Evolutionary conservation across 2,797 vertebrate genomes (phyloP).

Genomic region (Pogonophryne albipinna): DNA sequence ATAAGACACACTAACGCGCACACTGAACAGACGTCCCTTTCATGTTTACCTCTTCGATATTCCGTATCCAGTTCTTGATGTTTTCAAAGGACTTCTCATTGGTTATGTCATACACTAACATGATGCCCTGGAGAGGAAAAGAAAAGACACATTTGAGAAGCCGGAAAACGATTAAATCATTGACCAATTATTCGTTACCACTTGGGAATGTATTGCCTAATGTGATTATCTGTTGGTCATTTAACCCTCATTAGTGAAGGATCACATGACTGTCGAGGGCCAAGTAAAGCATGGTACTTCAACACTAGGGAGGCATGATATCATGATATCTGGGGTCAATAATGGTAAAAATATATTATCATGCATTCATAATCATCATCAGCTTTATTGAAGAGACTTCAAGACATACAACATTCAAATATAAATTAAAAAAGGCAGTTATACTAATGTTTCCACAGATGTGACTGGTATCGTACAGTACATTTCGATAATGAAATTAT

Average conservation of each 20-base stretch:
- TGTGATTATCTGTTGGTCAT: not conserved
- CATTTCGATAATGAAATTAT: too few species aligned
- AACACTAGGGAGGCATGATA: not conserved
- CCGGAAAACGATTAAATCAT: not conserved
- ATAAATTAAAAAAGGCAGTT: too few species aligned
- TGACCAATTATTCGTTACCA: not conserved
- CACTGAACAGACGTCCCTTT: not conserved
- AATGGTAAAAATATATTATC: too few species aligned
- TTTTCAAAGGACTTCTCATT: constrained; percentile 99
- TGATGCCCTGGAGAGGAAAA: constrained; percentile 87
- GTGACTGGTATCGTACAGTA: too few species aligned
- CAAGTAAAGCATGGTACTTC: not conserved
- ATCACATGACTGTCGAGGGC: constrained; percentile 9
- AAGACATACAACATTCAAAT: too few species aligned
- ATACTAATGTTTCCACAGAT: too few species aligned
- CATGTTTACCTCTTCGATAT: constrained; percentile 95
- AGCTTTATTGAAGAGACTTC: too few species aligned
- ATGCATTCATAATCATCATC: too few species aligned
- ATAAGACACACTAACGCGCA: not conserved
- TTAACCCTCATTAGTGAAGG: not conserved
- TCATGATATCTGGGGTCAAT: too few species aligned
- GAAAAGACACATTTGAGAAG: not conserved
- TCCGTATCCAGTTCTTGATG: constrained; percentile 99
- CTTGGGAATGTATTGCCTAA: not conserved
- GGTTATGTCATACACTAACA: constrained; percentile 97